Evolutionary conservation across 2,888 invertebrate species (phyloP), one percentile per base, ranked within the genome.

Genomic region (Apodemia zela): DNA sequence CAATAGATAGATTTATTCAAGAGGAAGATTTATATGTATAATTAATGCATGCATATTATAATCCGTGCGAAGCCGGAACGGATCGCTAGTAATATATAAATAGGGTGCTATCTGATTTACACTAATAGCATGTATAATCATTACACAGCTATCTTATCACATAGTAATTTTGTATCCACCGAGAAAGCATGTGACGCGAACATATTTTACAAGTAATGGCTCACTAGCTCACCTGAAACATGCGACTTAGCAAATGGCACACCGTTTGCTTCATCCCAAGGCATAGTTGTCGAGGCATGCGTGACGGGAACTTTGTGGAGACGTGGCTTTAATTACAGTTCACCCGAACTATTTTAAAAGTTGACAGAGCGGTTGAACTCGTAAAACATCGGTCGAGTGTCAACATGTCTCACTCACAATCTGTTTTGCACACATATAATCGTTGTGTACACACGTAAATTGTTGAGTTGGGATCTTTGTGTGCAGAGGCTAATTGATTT

Each of bases 401-500:
- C 64, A 66, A 61, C 64, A 67, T 59, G 57, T 33, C 61, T 60
- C 64, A 54, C 45, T 63, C 63, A 60, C 64, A 77, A 77, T 76
- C 74, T 72, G 69, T 71, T 77, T 71, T 67, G 71, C 73, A 74
- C 75, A 77, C 75, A 74, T 69, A 73, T 73, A 77, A 80, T 78
- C 75, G 71, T 71, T 75, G 66, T 65, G 72, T 72, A 78, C 74
- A 81, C 77, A 81, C 72, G 82, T 80, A 80, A 78, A 82, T 80
- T 79, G 79, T 77, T 75, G 74, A 66, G 70, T 64, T 57, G 63
- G 65, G 67, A 71, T 72, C 70, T 67, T 72, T 83, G 83, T 84
- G 78, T 84, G 75, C 77, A 60, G 64, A 78, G 74, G 81, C 83
- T 88, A 88, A 88, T 88, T 86, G 87, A 83, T 85, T 85, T 80